phyloP scores from a whole-genome alignment of 2,797 vertebrate genomes.

The Nasua narica region DNA sequence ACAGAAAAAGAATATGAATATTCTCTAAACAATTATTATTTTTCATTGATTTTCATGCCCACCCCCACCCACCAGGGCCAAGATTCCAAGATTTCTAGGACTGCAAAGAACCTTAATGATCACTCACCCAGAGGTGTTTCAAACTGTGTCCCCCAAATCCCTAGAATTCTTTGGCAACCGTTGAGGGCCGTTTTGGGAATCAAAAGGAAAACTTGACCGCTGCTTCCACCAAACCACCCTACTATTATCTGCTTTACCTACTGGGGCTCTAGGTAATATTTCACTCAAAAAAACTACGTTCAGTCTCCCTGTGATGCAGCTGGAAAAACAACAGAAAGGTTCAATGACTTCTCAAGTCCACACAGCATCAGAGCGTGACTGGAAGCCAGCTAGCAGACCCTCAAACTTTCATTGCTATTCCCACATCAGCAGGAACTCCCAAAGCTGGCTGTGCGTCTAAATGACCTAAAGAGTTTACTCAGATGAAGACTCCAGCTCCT shows the following conservation, averaged over 20 bases:
- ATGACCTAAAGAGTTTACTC: not conserved
- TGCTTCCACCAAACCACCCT: not conserved
- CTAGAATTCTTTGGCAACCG: not conserved
- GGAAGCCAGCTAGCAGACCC: not conserved
- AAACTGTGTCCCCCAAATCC: not conserved
- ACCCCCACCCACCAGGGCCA: not conserved
- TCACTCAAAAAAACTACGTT: not conserved
- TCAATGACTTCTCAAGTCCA: not conserved
- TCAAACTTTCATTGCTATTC: not conserved
- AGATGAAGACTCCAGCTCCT: not conserved
- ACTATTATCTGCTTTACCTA: not conserved
- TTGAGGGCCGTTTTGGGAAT: not conserved
- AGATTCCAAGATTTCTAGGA: not conserved
- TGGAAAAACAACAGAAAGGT: not conserved
- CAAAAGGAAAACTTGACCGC: not conserved
- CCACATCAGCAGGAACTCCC: not conserved
- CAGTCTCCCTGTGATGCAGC: not conserved
- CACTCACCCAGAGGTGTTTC: not conserved
- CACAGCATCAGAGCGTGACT: not conserved
- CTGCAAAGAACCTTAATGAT: not conserved
- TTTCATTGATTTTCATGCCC: not conserved
- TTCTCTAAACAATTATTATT: not conserved
- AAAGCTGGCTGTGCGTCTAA: not conserved
- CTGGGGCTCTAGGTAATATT: not conserved
- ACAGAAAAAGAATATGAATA: not conserved